These are phyloP conservation scores for Popillia japonica DNA, from an alignment of 1,140 invertebrate species.

Conservation along the genomic window DNA sequence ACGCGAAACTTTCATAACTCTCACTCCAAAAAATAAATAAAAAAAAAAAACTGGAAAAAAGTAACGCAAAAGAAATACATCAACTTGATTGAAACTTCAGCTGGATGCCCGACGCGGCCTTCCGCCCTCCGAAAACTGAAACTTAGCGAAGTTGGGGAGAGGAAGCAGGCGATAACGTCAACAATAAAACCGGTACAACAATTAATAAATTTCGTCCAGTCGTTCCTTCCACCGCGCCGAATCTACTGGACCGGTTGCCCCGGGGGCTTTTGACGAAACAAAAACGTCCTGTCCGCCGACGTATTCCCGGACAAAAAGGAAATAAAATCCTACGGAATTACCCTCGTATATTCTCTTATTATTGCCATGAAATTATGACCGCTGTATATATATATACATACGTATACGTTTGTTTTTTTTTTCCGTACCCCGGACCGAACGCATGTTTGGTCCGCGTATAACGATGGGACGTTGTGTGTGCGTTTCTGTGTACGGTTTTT, in stretches of 20 bases:
- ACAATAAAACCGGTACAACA: slow-evolving; percentile 1
- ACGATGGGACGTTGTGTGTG: background rate
- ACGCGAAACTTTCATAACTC: background rate
- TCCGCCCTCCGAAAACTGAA: background rate
- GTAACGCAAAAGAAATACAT: background rate
- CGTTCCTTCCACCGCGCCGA: background rate
- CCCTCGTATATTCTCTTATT: slow-evolving; percentile 1
- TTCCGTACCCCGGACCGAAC: too few species aligned
- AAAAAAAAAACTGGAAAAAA: background rate
- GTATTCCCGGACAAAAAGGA: background rate
- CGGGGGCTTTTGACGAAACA: background rate
- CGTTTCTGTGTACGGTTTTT: background rate
- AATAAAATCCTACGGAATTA: slow-evolving; percentile 2
- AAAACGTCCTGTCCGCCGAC: background rate
- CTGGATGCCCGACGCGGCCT: too few species aligned
- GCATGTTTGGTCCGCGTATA: background rate
- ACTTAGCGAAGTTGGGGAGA: background rate
- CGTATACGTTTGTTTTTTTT: too few species aligned
- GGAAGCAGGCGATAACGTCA: slow-evolving; percentile 1
- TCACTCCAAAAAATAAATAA: too few species aligned
- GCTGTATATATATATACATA: too few species aligned
- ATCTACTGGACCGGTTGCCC: background rate
- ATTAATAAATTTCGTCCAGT: background rate
- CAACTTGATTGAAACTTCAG: background rate
- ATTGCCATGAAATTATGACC: slow-evolving; percentile 10